Percentiles rank a stretch among this genome's conserved stretches.
Conservation (phyloP, 2,113 vertebrate genomes). For the Micromys minutus region DNA sequence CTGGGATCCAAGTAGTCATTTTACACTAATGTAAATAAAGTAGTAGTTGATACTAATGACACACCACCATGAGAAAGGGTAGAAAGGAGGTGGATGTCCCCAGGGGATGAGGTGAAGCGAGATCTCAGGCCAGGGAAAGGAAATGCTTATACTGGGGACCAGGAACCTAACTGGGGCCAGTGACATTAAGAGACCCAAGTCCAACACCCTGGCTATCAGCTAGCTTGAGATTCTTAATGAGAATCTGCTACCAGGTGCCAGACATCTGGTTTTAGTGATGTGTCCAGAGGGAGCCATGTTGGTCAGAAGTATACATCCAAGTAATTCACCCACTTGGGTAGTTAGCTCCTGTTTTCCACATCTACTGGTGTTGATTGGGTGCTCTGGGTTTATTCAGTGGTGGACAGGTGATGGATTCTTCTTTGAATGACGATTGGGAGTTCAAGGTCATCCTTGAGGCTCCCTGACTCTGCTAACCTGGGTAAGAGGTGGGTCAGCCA, state of each 20-base stretch:
- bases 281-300: accelerated
- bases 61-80: background rate
- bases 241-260: background rate
- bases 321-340: accelerated
- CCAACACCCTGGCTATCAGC: background rate
- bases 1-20: background rate
- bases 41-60: no score
- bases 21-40: no score
- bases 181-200: background rate
- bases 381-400: background rate
- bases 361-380: background rate
- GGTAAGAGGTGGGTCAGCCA: background rate
- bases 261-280: background rate
- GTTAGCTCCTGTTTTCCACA: background rate
- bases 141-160: background rate
- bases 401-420: accelerated
- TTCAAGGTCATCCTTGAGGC: no score
- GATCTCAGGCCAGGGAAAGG: background rate
- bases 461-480: accelerated
- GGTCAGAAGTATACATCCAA: accelerated
- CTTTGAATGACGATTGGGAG: no score
- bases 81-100: accelerated
- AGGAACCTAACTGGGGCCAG: background rate
- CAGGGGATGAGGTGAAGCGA: background rate
- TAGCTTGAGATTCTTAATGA: background rate